Evolutionary conservation across 2,113 vertebrate genomes (phyloP), one percentile per base, ranked within the genome.

Genomic region (Crotalus horridus): DNA sequence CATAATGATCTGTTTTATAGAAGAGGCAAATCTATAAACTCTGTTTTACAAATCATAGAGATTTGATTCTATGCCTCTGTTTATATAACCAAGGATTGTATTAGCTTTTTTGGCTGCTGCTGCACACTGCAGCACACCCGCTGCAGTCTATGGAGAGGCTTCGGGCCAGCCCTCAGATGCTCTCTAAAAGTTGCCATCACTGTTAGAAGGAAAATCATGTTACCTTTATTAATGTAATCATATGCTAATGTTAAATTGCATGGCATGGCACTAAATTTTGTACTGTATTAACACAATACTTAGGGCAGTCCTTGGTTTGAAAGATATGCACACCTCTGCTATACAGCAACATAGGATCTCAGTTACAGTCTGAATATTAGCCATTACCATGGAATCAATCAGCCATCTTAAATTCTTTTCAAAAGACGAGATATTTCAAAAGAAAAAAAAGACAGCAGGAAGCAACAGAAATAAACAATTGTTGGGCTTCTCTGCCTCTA

Each of bases 401-500:
- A 24, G 26, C 53, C 39, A 43, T 69, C 24, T 89, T 4, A n/a
- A 92, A 13, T 2, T 21, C 10, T 48, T 55, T 74, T 85, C 21
- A 46, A 39, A n/a, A 89, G 87, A 24, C 26, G 13, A 56, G 20
- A 24, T 24, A 69, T 21, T 33, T 33, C n/a, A 39, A 33, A 64
- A 55, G 39, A 23, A 85, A 85, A 89, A 29, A 46, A 43, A 81
- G 21, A 24, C 64, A 89, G 26, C 29, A 64, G 64, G 8, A 74
- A 21, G 51, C 33, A 89, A 43, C n/a, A 74, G 87, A 51, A 46
- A 74, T 39, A 81, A 81, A 12, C 87, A 85, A 46, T 56, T 23
- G 87, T 55, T 39, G 12, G 6, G 88, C n/a, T 89, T 59, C 33
- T 33, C 91, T 89, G 94, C n/a, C 94, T 93, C 54, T 55, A 89